Conservation (phyloP, 1,140 invertebrate species). For the Orussus abietinus region DNA sequence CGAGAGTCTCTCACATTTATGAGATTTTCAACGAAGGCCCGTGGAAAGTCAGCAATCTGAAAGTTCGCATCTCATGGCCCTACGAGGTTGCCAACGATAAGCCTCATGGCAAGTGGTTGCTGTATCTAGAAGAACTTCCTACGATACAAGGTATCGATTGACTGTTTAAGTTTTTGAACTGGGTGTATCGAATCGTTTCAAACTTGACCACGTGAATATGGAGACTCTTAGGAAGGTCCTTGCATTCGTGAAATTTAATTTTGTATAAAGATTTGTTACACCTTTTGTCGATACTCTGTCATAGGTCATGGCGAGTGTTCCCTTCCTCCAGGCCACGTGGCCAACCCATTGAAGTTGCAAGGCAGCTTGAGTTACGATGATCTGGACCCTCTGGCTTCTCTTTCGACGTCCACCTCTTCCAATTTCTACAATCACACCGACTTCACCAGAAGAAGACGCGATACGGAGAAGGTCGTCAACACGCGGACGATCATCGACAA, state of each 20-base stretch:
- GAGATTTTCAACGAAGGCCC: conserved; percentile 84
- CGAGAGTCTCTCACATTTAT: conserved; percentile 79
- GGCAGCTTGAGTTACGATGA: conserved; percentile 55
- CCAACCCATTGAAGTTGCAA: conserved; percentile 68
- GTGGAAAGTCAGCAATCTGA: conserved; percentile 73
- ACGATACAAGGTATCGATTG: conserved; percentile 69
- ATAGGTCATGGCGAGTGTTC: conserved; percentile 63
- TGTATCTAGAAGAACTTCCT: conserved; percentile 82
- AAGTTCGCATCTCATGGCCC: conserved; percentile 85
- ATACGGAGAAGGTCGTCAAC: conserved; percentile 69
- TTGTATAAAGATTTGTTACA: no score
- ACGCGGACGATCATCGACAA: conserved; percentile 67
- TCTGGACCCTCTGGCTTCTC: conserved; percentile 23
- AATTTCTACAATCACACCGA: conserved; percentile 16
- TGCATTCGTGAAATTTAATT: no score
- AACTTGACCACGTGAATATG: no score
- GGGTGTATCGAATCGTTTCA: no score
- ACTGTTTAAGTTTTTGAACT: no score
- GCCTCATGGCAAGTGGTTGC: conserved; percentile 79
- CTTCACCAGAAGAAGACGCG: conserved; percentile 57
- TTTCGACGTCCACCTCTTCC: conserved; percentile 23
- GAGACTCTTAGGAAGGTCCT: no score
- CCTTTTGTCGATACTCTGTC: no score
- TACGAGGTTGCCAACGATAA: conserved; percentile 79
- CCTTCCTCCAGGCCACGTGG: conserved; percentile 53